Conservation (phyloP, 2,888 invertebrate genomes). For the Lasiommata megera region DNA sequence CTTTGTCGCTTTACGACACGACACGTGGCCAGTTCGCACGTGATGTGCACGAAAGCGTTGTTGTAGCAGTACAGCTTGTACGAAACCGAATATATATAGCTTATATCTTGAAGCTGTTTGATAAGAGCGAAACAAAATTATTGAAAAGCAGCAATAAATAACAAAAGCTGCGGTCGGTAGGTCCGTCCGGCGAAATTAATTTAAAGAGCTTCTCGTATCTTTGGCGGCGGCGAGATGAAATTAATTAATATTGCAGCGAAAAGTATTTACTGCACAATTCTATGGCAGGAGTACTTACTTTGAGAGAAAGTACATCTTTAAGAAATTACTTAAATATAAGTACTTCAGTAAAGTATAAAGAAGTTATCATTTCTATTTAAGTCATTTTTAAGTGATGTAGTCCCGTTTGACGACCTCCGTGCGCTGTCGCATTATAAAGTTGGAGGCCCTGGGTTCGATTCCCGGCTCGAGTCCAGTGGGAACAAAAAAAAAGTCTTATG, state of each 20-base stretch:
- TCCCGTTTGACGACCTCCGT: too few species aligned
- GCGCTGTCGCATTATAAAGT: too few species aligned
- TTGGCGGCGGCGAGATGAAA: neutral
- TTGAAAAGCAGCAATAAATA: neutral
- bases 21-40: too few species aligned
- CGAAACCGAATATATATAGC: too few species aligned
- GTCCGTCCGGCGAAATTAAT: neutral
- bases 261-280: constrained; percentile 9
- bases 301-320: neutral
- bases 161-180: neutral
- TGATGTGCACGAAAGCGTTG: too few species aligned
- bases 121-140: neutral
- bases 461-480: too few species aligned
- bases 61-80: too few species aligned
- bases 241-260: constrained; percentile 11
- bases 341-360: neutral
- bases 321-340: neutral
- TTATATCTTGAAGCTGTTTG: neutral
- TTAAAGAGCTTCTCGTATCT: neutral
- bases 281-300: neutral
- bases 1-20: too few species aligned
- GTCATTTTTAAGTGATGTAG: too few species aligned
- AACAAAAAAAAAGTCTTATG: too few species aligned
- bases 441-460: too few species aligned
- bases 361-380: too few species aligned